These are phyloP conservation scores for Rattus rattus DNA, from an alignment of 2,113 vertebrate genomes.

Conservation along the genomic window DNA sequence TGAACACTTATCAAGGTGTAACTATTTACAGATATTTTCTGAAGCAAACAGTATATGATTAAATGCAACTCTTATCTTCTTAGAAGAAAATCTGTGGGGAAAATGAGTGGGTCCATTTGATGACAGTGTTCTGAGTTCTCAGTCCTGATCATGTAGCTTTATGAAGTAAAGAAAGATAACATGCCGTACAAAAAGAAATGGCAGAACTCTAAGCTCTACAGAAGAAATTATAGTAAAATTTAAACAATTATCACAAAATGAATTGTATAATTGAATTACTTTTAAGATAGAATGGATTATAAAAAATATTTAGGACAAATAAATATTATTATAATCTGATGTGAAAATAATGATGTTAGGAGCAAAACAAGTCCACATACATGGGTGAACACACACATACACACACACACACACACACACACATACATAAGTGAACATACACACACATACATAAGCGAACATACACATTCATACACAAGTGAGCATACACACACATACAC, in stretches of 20 bases:
- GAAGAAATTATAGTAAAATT: background rate
- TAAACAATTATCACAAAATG: constrained; percentile 8
- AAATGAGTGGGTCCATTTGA: background rate
- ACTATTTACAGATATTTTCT: constrained; percentile 23
- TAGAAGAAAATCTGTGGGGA: background rate
- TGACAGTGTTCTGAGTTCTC: background rate
- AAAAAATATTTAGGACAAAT: background rate
- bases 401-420: background rate
- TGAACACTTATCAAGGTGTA: constrained; percentile 25
- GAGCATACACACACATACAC: background rate
- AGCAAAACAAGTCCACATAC: background rate
- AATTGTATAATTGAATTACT: background rate
- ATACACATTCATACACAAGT: background rate
- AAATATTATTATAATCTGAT: background rate
- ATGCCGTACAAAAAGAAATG: background rate
- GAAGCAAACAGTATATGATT: constrained; percentile 20
- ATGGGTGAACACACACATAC: background rate
- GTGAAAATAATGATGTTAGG: background rate
- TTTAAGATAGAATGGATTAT: background rate
- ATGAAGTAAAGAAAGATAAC: background rate
- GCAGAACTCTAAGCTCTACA: background rate
- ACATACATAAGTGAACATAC: too few relatives aligned
- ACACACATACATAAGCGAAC: background rate
- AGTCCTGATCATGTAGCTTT: background rate
- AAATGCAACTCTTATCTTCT: background rate